Evolutionary conservation across 1,140 invertebrate species (phyloP).

Genomic region (Cotesia chilonis): DNA sequence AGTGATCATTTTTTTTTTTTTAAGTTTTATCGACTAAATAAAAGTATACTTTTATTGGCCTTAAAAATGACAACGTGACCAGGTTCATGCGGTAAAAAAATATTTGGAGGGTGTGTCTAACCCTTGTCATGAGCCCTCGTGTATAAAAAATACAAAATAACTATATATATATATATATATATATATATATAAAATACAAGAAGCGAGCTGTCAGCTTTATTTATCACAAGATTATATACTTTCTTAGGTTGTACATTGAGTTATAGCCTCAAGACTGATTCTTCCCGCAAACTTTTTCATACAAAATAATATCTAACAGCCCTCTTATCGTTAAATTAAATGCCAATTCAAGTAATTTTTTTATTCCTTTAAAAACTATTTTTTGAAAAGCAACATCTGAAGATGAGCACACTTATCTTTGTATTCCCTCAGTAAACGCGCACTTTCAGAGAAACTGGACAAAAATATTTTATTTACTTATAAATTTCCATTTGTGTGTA

Average conservation of each 20-base stretch:
- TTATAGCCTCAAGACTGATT: conserved; percentile 36
- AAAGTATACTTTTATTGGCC: conserved; percentile 14
- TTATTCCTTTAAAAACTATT: background rate
- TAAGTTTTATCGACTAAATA: background rate
- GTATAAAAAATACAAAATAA: background rate
- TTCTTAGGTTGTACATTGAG: conserved; percentile 30
- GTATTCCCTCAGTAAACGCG: background rate
- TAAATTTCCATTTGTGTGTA: background rate
- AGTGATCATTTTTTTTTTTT: background rate
- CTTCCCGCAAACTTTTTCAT: conserved; percentile 1
- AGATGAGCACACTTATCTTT: background rate
- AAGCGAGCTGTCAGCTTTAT: conserved; percentile 22
- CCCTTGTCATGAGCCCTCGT: conserved; percentile 17
- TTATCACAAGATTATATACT: conserved; percentile 32
- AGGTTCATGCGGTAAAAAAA: background rate
- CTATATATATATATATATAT: background rate
- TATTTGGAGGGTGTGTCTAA: conserved; percentile 15
- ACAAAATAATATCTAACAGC: background rate
- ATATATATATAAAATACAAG: background rate
- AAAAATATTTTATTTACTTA: background rate
- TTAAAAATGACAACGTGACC: conserved; percentile 19
- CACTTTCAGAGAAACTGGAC: no score
- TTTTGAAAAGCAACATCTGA: background rate
- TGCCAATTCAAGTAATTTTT: background rate
- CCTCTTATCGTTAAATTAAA: background rate